Evolutionary conservation across 2,797 vertebrate genomes (phyloP).

Genomic region (Eulemur albifrons): DNA sequence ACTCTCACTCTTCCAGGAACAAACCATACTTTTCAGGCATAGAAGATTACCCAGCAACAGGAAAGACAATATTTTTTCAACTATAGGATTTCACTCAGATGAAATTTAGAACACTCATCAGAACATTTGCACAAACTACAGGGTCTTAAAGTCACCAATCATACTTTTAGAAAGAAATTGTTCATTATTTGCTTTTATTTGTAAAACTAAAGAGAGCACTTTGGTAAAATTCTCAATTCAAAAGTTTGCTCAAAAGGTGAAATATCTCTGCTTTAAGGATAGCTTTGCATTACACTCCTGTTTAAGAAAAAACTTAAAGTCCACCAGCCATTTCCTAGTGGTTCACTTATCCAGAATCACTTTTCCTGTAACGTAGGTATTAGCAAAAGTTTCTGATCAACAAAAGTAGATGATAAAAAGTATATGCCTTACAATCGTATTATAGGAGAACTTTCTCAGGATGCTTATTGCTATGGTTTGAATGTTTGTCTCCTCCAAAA

Average conservation of each 20-base stretch:
- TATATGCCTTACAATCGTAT: neutral
- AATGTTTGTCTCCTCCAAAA: neutral
- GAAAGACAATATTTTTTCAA: neutral
- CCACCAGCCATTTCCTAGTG: neutral
- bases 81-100: neutral
- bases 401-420: neutral
- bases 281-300: neutral
- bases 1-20: neutral
- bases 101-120: neutral
- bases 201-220: neutral
- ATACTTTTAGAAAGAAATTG: neutral
- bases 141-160: neutral
- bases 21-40: neutral
- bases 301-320: neutral
- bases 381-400: neutral
- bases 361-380: neutral
- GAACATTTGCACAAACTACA: neutral
- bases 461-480: neutral
- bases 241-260: slow-evolving; percentile 34
- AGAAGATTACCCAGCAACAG: neutral
- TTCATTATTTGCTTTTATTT: slow-evolving; percentile 17
- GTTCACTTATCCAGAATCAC: neutral
- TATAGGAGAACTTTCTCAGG: neutral
- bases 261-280: neutral
- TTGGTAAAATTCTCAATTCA: slow-evolving; percentile 42